Conservation (phyloP, 2,888 invertebrate species). For the Hemaris fuciformis region DNA sequence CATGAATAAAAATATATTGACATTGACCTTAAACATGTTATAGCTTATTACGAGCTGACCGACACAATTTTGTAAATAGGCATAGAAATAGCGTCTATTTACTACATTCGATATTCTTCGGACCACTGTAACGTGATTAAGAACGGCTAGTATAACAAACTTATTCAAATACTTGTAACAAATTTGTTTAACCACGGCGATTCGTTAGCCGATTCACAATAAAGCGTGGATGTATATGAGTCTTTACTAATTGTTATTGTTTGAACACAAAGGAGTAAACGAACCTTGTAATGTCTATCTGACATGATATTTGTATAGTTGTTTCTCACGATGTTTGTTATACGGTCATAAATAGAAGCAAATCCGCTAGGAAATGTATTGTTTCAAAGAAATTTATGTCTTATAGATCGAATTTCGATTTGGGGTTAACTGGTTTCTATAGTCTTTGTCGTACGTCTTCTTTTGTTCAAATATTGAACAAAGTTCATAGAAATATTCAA, state of each 20-base stretch:
- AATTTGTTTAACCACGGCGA: neutral
- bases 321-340: slow-evolving; percentile 1
- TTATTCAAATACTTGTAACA: neutral
- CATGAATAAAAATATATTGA: too few relatives aligned
- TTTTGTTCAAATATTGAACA: neutral
- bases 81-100: too few relatives aligned
- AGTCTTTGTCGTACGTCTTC: neutral
- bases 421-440: neutral
- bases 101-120: neutral
- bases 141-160: neutral
- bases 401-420: neutral
- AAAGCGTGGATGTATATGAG: neutral
- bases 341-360: neutral
- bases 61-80: too few relatives aligned
- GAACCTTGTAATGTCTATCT: neutral
- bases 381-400: neutral
- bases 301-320: slow-evolving; percentile 6
- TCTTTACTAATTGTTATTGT: neutral
- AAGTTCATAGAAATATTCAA: too few relatives aligned
- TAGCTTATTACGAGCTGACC: too few relatives aligned
- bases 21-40: too few relatives aligned
- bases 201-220: neutral
- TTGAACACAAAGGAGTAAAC: neutral
- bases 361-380: neutral
- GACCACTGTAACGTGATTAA: neutral